These are phyloP conservation scores for Xiphorhynchus erythropygius DNA, from an alignment of 2,797 vertebrate species.

Conservation along the genomic window DNA sequence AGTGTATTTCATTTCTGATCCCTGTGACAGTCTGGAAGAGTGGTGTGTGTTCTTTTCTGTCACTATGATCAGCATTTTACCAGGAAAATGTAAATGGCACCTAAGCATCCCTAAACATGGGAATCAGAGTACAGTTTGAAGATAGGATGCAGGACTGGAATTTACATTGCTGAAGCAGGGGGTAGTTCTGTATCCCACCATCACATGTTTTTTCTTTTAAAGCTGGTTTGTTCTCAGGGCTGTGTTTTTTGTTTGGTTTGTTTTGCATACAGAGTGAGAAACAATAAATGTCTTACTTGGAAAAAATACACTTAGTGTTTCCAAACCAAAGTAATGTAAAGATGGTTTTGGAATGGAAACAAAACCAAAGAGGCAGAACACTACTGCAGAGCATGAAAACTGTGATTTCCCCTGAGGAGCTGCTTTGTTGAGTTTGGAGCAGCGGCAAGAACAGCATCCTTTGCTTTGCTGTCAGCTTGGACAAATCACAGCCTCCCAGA, in stretches of 20 bases:
- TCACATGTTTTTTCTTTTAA: background rate
- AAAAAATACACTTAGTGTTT: background rate
- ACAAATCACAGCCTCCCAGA: background rate
- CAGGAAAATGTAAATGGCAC: background rate
- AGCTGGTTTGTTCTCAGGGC: background rate
- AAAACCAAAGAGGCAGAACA: background rate
- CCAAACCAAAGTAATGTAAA: background rate
- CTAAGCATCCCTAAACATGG: background rate
- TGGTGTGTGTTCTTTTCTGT: background rate
- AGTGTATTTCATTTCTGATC: background rate
- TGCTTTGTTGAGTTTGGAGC: background rate
- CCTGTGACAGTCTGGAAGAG: background rate
- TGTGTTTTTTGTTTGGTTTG: background rate
- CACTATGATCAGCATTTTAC: background rate
- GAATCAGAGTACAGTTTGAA: background rate
- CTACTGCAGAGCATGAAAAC: background rate
- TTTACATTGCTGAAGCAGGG: background rate
- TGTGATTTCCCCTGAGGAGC: background rate
- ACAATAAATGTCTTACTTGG: background rate
- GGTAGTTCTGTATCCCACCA: background rate
- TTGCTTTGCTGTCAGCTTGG: background rate
- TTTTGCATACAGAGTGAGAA: background rate
- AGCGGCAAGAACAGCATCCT: background rate
- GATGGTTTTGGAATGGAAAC: background rate
- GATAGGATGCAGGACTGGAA: background rate